Evolutionary conservation across 2,888 invertebrate genomes (phyloP), one percentile per base, ranked within the genome.

Genomic region (Cephus runcator): DNA sequence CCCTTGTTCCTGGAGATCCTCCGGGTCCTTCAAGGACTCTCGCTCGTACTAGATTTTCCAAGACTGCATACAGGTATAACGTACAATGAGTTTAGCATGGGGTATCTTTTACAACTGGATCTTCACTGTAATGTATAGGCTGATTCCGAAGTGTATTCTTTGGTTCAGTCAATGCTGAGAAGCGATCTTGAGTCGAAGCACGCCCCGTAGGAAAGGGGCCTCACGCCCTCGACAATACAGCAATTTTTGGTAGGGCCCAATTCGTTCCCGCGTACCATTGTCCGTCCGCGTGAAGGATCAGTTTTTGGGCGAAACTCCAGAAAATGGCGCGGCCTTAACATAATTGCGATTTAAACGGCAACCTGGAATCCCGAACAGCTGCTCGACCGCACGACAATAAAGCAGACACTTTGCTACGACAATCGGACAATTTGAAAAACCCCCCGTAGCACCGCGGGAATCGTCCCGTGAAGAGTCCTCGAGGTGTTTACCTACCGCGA

Each of bases 331-430:
- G 71, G 2, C 33, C 69, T 30, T 31, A 33, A 85, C 83, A 89
- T 89, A 89, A 89, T 89, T 89, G 88, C 89, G 84, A 88, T 89
- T 89, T 89, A 89, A 89, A 87, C 86, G 88, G 75, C 83, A 75
- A 73, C 75, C 76, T 71, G 73, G 75, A 75, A 73, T 74, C 40
- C n/a, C 76, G 80, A 79, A 83, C 89, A 87, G 88, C 88, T 87
- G 87, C 56, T 23, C 85, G 83, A 82, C 84, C 83, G 79, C 77
- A 80, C 78, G 79, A 87, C 87, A 86, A 85, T 85, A 79, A 80
- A 69, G 33, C 79, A 74, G 82, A 86, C 87, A 88, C 88, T 89
- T 86, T 85, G 88, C 81, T 82, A 80, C 84, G 83, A 90, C 90
- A 89, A 90, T 90, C 86, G 87, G 86, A 88, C 89, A 89, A 90